Evolutionary conservation across 2,113 vertebrate genomes (phyloP).

Genomic region (Meleagris gallopavo): DNA sequence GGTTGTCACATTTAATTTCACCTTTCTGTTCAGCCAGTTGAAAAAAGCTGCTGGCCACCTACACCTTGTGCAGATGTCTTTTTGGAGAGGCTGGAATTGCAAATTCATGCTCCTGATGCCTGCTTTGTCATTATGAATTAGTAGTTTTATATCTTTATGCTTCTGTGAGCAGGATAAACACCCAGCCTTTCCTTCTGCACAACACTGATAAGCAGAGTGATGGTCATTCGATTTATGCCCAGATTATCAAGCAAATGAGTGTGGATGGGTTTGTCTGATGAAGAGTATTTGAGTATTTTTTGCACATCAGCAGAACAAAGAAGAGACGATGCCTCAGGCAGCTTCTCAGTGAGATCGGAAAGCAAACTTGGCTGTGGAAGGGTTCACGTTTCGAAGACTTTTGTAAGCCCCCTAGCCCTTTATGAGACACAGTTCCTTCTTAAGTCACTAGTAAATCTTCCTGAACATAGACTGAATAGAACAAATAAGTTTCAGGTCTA

Average conservation of each 20-base stretch:
- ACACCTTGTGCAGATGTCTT: not conserved
- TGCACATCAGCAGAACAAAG: not conserved
- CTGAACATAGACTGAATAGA: not conserved
- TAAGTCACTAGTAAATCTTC: not conserved
- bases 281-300: not conserved
- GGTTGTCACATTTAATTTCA: constrained; percentile 28
- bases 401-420: not conserved
- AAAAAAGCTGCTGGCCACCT: constrained; percentile 31
- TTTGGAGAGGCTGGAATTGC: not conserved
- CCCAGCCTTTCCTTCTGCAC: not conserved
- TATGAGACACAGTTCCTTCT: not conserved
- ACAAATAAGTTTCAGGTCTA: not conserved
- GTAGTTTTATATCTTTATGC: not conserved
- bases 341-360: not conserved
- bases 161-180: not conserved
- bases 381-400: not conserved
- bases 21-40: constrained; percentile 6
- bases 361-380: not conserved
- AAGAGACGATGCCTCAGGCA: not conserved
- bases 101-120: constrained; percentile 10
- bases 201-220: not conserved
- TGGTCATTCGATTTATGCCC: not conserved
- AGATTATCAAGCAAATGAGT: not conserved
- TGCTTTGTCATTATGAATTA: not conserved
- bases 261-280: not conserved